Evolutionary conservation across 2,797 vertebrate genomes (phyloP), one percentile per base, ranked within the genome.

Genomic region (Mareca penelope): DNA sequence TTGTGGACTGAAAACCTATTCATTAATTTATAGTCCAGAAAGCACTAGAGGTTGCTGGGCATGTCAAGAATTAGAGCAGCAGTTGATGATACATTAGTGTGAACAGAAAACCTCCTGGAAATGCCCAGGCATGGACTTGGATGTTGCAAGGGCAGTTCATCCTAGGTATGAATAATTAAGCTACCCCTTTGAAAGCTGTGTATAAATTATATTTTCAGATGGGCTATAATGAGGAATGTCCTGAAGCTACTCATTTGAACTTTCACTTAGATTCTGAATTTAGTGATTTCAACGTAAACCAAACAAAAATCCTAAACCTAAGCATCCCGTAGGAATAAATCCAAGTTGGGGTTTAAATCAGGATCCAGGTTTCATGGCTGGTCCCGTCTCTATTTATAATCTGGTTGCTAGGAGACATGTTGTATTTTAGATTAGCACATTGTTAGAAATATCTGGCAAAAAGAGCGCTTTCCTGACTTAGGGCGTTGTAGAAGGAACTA

Each of bases 361-460:
- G 92, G 80, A 94, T 95, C 94, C 95, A 94, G 93, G 96, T 96
- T 97, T 96, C 77, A 57, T 94, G 91, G 89, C 92, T 97, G 93
- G 93, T 94, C 92, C 73, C 10, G 4, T 93, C 96, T 97, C 96
- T 97, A 97, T 97, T 97, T 97, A 96, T 97, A 97, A 96, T 96
- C 93, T 91, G 92, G 96, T 97, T 97, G 96, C 97, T 97, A 97
- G 96, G 96, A 96, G 88, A 97, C 91, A 31, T 79, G 90, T 96
- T 97, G 95, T 97, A 96, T 95, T 97, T 96, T 92, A 95, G 85
- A 93, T 96, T 93, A 95, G 95, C 89, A 91, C 94, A 96, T 95
- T 96, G 95, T 96, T 96, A 94, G 88, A 96, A 93, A 95, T 95
- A 96, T 93, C 93, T 96, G 89, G 94, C 90, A 93, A 96, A 97